Percentiles rank a stretch among this genome's conserved stretches.
Conservation (phyloP, 2,113 vertebrate genomes). For the Grantiella picta region DNA sequence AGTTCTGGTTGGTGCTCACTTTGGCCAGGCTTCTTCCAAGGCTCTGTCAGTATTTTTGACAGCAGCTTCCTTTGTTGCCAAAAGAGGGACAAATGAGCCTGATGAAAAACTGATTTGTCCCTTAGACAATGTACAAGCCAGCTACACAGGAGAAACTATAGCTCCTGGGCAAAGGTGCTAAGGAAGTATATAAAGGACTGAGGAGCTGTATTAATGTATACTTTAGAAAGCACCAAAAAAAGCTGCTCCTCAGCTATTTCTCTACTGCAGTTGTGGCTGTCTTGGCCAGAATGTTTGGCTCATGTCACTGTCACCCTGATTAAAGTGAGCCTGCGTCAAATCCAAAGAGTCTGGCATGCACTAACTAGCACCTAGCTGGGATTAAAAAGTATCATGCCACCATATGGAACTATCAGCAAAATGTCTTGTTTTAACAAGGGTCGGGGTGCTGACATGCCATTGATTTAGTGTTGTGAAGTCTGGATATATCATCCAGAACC, state of each 20-base stretch:
- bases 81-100: not conserved
- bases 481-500: not conserved
- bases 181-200: not conserved
- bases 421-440: not conserved
- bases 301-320: not conserved
- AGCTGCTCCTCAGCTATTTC: not conserved
- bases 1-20: not conserved
- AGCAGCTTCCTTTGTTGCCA: not conserved
- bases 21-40: not conserved
- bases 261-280: not conserved
- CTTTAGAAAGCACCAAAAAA: not conserved
- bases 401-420: not conserved
- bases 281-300: not conserved
- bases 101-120: not conserved
- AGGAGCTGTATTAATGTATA: not conserved
- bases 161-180: not conserved
- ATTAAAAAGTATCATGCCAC: not conserved
- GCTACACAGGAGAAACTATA: accelerated
- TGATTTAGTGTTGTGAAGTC: not conserved
- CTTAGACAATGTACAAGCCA: not conserved
- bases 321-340: conserved; percentile 6
- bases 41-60: not conserved
- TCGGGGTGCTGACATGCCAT: not conserved
- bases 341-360: not conserved
- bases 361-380: not conserved